Evolutionary conservation across 2,888 invertebrate genomes (phyloP).

Genomic region (Macrophya alboannulata): DNA sequence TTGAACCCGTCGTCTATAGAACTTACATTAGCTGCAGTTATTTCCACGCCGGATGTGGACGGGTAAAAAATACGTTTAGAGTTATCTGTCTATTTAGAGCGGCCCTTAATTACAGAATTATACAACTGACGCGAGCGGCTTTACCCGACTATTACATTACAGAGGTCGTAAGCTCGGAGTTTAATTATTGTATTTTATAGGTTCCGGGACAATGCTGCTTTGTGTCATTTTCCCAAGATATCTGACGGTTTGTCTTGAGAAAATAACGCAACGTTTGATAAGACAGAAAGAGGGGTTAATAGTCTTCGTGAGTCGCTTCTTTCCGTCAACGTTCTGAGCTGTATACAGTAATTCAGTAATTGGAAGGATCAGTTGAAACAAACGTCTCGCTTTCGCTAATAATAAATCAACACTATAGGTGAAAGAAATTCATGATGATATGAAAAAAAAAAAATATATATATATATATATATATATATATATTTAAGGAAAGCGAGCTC

Average conservation of each 20-base stretch:
- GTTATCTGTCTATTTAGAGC: slow-evolving; percentile 60
- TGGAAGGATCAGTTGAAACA: not conserved
- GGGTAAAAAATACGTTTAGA: slow-evolving; percentile 58
- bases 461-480: not conserved
- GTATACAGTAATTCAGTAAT: not conserved
- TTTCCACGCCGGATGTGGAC: slow-evolving; percentile 50
- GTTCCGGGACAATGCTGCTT: slow-evolving; percentile 7
- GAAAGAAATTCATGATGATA: not conserved
- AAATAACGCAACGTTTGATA: not conserved
- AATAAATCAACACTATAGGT: not conserved
- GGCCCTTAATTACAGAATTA: slow-evolving; percentile 47
- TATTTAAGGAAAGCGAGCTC: slow-evolving; percentile 40
- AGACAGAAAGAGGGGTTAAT: not conserved
- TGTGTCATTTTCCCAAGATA: slow-evolving; percentile 14
- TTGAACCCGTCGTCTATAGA: slow-evolving; percentile 13
- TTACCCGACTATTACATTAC: slow-evolving; percentile 36
- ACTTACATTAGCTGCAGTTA: not conserved
- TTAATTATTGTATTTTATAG: slow-evolving; percentile 37
- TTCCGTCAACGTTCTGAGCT: not conserved
- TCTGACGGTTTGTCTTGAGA: not conserved
- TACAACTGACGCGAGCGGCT: slow-evolving; percentile 13
- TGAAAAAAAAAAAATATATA: not conserved
- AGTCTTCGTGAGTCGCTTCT: not conserved
- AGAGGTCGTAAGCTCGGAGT: not conserved
- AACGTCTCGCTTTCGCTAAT: slow-evolving; percentile 22